Base-by-base conservation (phyloP, 1,140 invertebrate species). In the Pogonomyrmex californicus region DNA sequence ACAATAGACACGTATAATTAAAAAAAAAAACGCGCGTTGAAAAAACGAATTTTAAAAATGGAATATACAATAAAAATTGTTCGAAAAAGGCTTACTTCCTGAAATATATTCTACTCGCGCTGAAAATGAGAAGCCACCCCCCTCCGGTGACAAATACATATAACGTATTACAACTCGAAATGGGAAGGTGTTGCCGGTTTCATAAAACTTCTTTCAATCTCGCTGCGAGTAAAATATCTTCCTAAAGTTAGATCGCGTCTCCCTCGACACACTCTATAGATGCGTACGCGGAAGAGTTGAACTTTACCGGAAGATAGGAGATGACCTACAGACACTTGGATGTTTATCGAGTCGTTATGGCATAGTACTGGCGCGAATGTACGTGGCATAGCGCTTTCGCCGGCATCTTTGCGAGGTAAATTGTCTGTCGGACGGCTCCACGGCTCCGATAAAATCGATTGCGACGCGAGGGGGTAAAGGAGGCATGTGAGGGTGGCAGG, bases 361-460 rank as follows among this genome's bases (percentile, higher is more conserved):
- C 44, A 60, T 33, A 9, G 68, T 49, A 54, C 44, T 60, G 30
- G 54, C 54, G 56, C 73, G 82, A 78, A 78, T 78, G 47, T 78
- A 85, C 68, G 68, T 62, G 14, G 38, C 82, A 76, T 9, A 38
- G 47, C 60, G 75, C 47, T 85, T 85, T 78, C 44, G 58, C 82
- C 73, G 82, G 47, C 82, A 77, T 78, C 82, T 85, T 85, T 77
- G 73, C 82, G 82, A 78, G 82, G 58, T 85, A 65, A 85, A 85
- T 85, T 66, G 75, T 77, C 82, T 63, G 51, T 78, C 82, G 82
- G 58, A 71, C 63, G 51, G 85, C 63, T 76, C 41, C 73, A 71
- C 58, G 51, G 85, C 63, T 76, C 41, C 77, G 89, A 90, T 86
- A 85, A 86, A 81, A 79, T 81, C 68, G 76, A 76, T 71, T 58